A percentile compares a stretch with the other conserved stretches of the same genome.
Evolutionary conservation across 2,888 invertebrate species (phyloP).

Genomic region (Rhamnusium bicolor): DNA sequence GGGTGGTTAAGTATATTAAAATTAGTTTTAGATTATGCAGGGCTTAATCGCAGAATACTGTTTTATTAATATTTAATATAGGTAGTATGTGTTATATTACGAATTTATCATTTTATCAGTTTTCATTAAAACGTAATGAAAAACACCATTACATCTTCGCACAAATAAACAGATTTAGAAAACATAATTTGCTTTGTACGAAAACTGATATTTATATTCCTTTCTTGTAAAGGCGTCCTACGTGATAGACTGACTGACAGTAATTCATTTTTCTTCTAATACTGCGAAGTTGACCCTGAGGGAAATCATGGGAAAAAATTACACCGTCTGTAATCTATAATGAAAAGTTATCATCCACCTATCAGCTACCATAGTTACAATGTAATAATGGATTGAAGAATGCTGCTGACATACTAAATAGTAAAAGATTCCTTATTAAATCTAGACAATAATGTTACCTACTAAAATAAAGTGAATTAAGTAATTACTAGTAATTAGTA

Average conservation of each 20-base stretch:
- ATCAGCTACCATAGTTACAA: slow-evolving; percentile 8
- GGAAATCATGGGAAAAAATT: slow-evolving; percentile 32
- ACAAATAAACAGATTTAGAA: slow-evolving; percentile 9
- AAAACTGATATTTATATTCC: slow-evolving; percentile 23
- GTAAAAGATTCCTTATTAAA: too few species aligned
- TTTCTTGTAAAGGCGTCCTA: slow-evolving; percentile 18
- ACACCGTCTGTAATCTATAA: slow-evolving; percentile 33
- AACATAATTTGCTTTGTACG: slow-evolving; percentile 3
- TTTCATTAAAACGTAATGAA: neutral
- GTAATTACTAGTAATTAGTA: too few species aligned
- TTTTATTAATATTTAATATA: too few species aligned
- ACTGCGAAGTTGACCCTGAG: slow-evolving; percentile 26
- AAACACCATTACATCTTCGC: neutral
- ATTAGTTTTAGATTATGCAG: too few species aligned
- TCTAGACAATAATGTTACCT: too few species aligned
- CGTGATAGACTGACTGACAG: slow-evolving; percentile 33
- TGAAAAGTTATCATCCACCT: slow-evolving; percentile 30
- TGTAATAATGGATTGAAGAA: slow-evolving; percentile 19
- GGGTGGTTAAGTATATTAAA: too few species aligned
- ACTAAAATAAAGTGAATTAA: too few species aligned
- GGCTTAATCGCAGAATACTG: too few species aligned
- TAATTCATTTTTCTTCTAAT: slow-evolving; percentile 35
- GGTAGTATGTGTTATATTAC: neutral
- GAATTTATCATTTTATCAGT: neutral
- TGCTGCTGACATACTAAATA: slow-evolving; percentile 5